A percentile compares a stretch with the other conserved stretches of the same genome.
phyloP scores from a whole-genome alignment of 2,797 vertebrate genomes.

The Sphenodon punctatus region DNA sequence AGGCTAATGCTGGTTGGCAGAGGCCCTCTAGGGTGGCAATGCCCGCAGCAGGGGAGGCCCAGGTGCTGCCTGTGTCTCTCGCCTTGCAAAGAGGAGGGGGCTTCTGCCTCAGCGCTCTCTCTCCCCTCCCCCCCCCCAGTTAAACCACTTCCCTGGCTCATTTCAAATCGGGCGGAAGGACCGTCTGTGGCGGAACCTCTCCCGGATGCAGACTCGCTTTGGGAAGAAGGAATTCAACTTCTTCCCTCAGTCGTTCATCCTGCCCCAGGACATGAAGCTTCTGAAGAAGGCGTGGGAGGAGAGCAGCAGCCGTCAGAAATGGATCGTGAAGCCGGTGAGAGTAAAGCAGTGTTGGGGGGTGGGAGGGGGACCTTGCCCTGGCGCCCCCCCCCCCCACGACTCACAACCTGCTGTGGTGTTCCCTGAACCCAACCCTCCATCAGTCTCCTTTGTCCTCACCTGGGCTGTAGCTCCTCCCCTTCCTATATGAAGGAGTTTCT shows the following conservation, averaged over 20 bases:
- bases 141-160: slow-evolving; percentile 97
- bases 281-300: slow-evolving; percentile 94
- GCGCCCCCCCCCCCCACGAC: too few relatives aligned
- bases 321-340: slow-evolving; percentile 96
- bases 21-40: too few relatives aligned
- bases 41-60: background rate
- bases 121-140: slow-evolving; percentile 71
- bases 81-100: background rate
- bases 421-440: too few relatives aligned
- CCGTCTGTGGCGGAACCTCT: slow-evolving; percentile 93
- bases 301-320: slow-evolving; percentile 85
- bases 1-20: too few relatives aligned
- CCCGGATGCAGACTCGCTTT: slow-evolving; percentile 90
- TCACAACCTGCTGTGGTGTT: background rate
- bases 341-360: background rate
- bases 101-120: background rate
- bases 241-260: slow-evolving; percentile 93
- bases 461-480: too few relatives aligned
- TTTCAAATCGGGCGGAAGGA: slow-evolving; percentile 99
- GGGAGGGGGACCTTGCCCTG: background rate
- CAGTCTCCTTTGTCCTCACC: too few relatives aligned
- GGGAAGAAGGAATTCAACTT: slow-evolving; percentile 94
- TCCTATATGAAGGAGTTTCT: too few relatives aligned
- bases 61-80: too few relatives aligned
- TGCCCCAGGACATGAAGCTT: slow-evolving; percentile 93